Base-by-base conservation (phyloP, 2,113 vertebrate genomes). In the Castor canadensis region DNA sequence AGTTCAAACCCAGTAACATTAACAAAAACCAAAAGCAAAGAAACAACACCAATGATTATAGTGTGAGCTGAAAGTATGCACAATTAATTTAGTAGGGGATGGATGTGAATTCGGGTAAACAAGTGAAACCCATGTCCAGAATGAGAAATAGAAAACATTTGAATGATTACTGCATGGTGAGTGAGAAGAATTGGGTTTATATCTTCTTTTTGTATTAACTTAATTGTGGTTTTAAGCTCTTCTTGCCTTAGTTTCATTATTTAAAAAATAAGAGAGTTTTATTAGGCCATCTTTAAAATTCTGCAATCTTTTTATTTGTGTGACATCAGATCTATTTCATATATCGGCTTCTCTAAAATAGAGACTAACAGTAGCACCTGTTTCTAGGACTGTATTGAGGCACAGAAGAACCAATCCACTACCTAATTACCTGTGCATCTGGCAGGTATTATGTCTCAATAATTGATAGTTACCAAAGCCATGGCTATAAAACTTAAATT, bases 51-150 rank as follows among this genome's bases (percentile, higher is more conserved):
- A 86, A 62, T 95, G 49, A 45, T 79, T 69, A 56, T 87, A 91
- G 20, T n/a, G 84, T 86, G 22, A 15, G 6, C 28, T 97, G 19
- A 54, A 90, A 91, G 69, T 92, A 81, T 64, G 67, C 56, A 82
- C 12, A 54, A 47, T 54, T 66, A 67, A 89, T 56, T 93, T 86
- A 75, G 73, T 40, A 89, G 92, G 35, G 8, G 35, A 47, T 90
- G 24, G 32, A 20, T 35, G 62, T 56, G 88, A 43, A 62, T 38
- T 5, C n/a, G 45, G 28, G 9, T n/a, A 69, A 94, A 83, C 77
- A 69, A 7, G 28, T 73, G 58, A 86, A 94, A 73, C 6, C 6
- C 5, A 17, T 69, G 15, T 30, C 19, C 12, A 94, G 49, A 85
- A 60, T 52, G 56, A 87, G 35, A 92, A 92, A 73, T 40, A 45